These are phyloP conservation scores for Lutjanus campechanus DNA, from an alignment of 2,797 vertebrate genomes.

Conservation along the genomic window DNA sequence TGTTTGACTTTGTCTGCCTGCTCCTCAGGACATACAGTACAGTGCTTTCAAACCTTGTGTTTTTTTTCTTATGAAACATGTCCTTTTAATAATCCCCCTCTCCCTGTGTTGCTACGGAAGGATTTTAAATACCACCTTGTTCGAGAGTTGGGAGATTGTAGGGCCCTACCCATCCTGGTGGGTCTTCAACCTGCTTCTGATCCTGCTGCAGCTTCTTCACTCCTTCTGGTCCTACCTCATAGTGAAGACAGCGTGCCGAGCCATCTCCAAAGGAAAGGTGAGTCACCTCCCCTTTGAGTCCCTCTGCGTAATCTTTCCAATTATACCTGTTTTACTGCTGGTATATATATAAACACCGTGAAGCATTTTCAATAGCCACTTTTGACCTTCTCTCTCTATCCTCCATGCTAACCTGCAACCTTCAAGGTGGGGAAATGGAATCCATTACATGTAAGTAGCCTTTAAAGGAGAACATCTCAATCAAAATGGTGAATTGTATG, in stretches of 20 bases:
- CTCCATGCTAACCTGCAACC: conserved; percentile 81
- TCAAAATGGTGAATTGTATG: background rate
- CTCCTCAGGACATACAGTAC: background rate
- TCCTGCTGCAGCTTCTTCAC: conserved; percentile 93
- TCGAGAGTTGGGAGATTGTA: conserved; percentile 97
- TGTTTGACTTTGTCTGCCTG: conserved; percentile 11
- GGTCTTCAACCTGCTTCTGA: conserved; percentile 94
- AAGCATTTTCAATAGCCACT: conserved; percentile 50
- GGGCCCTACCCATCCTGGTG: conserved; percentile 97
- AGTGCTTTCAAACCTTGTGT: conserved; percentile 7
- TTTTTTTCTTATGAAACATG: conserved; percentile 27
- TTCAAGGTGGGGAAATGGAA: conserved; percentile 97
- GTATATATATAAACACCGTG: conserved; percentile 19
- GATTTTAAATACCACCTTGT: conserved; percentile 95
- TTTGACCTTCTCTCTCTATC: conserved; percentile 82
- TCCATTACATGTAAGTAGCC: conserved; percentile 96
- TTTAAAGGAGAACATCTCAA: conserved; percentile 8
- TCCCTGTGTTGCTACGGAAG: conserved; percentile 76
- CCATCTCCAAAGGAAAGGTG: conserved; percentile 97
- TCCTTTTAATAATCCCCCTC: conserved; percentile 30
- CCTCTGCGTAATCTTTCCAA: conserved; percentile 20
- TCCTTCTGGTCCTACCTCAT: conserved; percentile 98
- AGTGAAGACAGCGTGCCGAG: conserved; percentile 93
- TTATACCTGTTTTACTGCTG: conserved; percentile 24
- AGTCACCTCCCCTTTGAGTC: conserved; percentile 60